These are phyloP conservation scores for Melanogrammus aeglefinus DNA, from an alignment of 2,797 vertebrate species.

Conservation along the genomic window DNA sequence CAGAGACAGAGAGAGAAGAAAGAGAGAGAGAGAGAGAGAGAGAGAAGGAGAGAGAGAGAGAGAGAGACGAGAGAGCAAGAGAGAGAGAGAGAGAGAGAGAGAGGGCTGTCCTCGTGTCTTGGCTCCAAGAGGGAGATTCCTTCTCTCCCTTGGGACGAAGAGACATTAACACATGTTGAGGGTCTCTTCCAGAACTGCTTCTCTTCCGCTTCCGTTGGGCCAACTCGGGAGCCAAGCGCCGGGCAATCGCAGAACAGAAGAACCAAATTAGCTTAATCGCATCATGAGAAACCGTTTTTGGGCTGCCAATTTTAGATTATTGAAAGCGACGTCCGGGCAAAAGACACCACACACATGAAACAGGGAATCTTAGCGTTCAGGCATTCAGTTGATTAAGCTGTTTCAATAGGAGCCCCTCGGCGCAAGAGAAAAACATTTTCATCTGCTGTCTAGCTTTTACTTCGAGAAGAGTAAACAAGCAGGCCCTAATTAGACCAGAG, in stretches of 20 bases:
- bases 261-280: conserved; percentile 58
- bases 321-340: conserved; percentile 16
- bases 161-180: conserved; percentile 60
- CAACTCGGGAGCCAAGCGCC: conserved; percentile 50
- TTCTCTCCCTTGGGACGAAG: neutral
- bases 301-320: conserved; percentile 31
- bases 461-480: neutral
- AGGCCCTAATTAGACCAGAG: neutral
- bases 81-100: too few species aligned
- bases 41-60: neutral
- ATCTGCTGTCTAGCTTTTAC: conserved; percentile 9
- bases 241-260: conserved; percentile 48
- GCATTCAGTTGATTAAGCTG: neutral
- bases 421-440: conserved; percentile 14
- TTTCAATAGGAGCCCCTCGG: conserved; percentile 5
- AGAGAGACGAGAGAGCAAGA: too few species aligned
- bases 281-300: conserved; percentile 40
- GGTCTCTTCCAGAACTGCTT: conserved; percentile 50
- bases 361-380: conserved; percentile 14
- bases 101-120: conserved; percentile 48
- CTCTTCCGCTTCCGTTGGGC: conserved; percentile 33
- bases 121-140: conserved; percentile 41
- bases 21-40: too few species aligned
- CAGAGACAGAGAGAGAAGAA: neutral
- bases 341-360: conserved; percentile 3